Conservation (phyloP, 1,140 invertebrate species). For the Caerostris extrusa region DNA sequence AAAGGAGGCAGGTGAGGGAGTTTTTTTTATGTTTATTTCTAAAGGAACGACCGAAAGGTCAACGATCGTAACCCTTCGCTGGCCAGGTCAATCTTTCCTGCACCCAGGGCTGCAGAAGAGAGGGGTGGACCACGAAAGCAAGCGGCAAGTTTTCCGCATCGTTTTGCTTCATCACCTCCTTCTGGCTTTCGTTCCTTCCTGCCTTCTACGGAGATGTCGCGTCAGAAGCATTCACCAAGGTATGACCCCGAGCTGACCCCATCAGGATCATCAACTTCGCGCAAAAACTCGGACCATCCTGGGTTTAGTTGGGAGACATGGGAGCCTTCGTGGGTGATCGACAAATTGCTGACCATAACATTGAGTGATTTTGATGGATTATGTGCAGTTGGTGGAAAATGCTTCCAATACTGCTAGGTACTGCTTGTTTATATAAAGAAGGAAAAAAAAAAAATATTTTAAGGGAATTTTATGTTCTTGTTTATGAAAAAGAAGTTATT, state of each 20-base stretch:
- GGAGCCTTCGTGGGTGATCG: background rate
- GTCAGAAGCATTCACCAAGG: constrained; percentile 30
- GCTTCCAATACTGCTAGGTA: too few species aligned
- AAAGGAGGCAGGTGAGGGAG: constrained; percentile 52
- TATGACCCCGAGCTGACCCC: constrained; percentile 41
- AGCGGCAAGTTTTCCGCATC: constrained; percentile 75
- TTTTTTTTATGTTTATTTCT: constrained; percentile 41
- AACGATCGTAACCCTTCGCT: constrained; percentile 77
- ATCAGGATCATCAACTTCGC: constrained; percentile 3
- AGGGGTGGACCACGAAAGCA: constrained; percentile 56
- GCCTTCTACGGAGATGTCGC: constrained; percentile 47
- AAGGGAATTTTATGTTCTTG: too few species aligned
- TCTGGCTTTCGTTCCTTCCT: constrained; percentile 26
- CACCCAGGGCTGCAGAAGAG: constrained; percentile 49
- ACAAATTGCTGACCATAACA: background rate
- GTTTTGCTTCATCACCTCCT: constrained; percentile 75
- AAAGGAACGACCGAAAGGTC: constrained; percentile 68
- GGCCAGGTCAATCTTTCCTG: constrained; percentile 77
- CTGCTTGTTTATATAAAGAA: too few species aligned
- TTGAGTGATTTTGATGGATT: constrained; percentile 24
- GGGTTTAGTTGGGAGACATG: background rate
- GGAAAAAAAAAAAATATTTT: too few species aligned
- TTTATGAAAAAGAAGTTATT: too few species aligned
- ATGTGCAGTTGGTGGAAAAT: too few species aligned
- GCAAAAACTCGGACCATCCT: background rate